These are phyloP conservation scores for Caranx ignobilis DNA, from an alignment of 2,113 vertebrate genomes.

Conservation along the genomic window DNA sequence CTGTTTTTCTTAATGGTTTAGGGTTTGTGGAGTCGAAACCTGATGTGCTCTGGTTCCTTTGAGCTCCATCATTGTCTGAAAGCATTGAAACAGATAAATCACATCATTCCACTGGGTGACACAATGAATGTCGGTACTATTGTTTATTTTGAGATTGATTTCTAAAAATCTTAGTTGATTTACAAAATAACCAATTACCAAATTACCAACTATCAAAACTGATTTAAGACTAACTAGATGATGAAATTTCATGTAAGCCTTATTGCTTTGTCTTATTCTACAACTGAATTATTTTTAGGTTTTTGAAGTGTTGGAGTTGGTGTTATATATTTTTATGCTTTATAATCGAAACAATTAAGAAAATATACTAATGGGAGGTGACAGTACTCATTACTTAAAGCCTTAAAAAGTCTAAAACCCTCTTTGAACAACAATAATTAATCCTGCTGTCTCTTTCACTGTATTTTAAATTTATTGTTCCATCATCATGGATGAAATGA, in stretches of 20 bases:
- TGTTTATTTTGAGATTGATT: neutral
- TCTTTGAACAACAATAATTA: neutral
- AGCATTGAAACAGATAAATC: neutral
- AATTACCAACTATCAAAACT: neutral
- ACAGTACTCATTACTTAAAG: too few species aligned
- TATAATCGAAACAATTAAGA: too few species aligned
- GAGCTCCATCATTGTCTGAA: neutral
- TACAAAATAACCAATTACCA: neutral
- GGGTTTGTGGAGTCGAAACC: neutral
- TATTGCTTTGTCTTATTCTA: too few species aligned
- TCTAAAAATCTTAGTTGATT: too few species aligned
- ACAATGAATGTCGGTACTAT: neutral
- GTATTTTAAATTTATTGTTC: neutral
- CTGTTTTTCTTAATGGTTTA: neutral
- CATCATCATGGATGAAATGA: neutral
- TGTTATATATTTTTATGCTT: too few species aligned
- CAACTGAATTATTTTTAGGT: too few species aligned
- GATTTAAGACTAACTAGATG: too few species aligned
- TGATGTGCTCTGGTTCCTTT: neutral
- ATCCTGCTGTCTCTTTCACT: neutral
- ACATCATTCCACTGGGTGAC: neutral
- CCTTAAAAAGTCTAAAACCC: neutral
- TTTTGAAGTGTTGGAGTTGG: too few species aligned
- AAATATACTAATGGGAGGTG: too few species aligned
- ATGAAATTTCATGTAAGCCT: neutral